Conservation (phyloP, 2,888 invertebrate species). For the Drosophila neotestacea region DNA sequence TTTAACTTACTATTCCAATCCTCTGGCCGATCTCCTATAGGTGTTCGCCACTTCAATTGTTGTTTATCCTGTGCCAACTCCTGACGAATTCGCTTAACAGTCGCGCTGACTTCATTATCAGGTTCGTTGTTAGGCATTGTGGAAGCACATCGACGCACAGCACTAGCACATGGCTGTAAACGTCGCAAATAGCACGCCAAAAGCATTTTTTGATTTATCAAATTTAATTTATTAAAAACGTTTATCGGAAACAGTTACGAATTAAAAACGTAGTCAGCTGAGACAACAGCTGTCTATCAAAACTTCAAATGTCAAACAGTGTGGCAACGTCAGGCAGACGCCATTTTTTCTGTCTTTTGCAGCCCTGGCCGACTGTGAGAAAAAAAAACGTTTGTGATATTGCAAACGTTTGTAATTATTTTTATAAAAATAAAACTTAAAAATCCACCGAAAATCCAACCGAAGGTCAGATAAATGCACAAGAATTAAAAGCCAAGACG, state of each 20-base stretch:
- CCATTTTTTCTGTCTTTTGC: conserved; percentile 66
- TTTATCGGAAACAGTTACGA: conserved; percentile 4
- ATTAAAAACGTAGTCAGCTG: conserved; percentile 48
- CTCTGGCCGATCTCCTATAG: conserved; percentile 87
- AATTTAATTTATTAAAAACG: conserved; percentile 13
- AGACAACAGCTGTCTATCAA: conserved; percentile 38
- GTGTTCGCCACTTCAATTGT: conserved; percentile 88
- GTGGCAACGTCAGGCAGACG: conserved; percentile 60
- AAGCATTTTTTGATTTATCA: conserved; percentile 26
- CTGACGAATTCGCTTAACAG: conserved; percentile 70
- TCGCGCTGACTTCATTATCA: conserved; percentile 51
- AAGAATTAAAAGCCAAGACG: conserved; percentile 28
- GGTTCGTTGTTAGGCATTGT: conserved; percentile 37
- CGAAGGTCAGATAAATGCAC: conserved; percentile 58
- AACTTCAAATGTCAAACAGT: conserved; percentile 4
- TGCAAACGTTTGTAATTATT: conserved; percentile 65
- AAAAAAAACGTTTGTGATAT: conserved; percentile 64
- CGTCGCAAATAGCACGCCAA: conserved; percentile 12
- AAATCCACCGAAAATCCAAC: conserved; percentile 60
- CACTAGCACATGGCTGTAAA: conserved; percentile 13
- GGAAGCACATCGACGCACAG: conserved; percentile 15
- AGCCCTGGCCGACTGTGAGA: conserved; percentile 57
- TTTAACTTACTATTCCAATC: conserved; percentile 88
- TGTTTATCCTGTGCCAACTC: conserved; percentile 83
- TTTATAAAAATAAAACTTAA: conserved; percentile 42